Evolutionary conservation across 64 coral and sea anemone genomes (phyloP).

Genomic region (Montipora capricornis): DNA sequence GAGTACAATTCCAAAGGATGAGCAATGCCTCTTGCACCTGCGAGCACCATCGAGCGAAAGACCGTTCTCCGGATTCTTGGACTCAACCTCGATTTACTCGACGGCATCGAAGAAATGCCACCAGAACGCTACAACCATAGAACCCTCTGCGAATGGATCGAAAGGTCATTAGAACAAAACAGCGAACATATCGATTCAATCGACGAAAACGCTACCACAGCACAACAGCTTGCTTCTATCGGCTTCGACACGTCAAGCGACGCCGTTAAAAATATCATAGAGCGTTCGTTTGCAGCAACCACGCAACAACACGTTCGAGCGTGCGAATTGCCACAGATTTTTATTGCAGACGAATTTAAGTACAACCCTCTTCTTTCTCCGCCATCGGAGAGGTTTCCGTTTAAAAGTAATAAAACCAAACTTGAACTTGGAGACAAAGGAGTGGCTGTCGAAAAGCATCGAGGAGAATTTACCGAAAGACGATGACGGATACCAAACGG

Average conservation of each 20-base stretch:
- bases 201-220: background rate
- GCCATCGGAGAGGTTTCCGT: background rate
- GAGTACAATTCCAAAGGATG: too few relatives aligned
- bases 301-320: slow-evolving; percentile 17
- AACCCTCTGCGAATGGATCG: slow-evolving; percentile 23
- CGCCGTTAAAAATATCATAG: slow-evolving; percentile 2
- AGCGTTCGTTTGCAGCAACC: background rate
- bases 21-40: too few relatives aligned
- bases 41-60: too few relatives aligned
- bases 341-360: slow-evolving; percentile 40
- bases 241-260: slow-evolving; percentile 23
- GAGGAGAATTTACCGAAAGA: background rate
- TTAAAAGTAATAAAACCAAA: background rate
- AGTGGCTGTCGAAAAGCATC: background rate
- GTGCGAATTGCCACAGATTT: background rate
- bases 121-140: background rate
- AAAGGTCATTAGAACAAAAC: background rate
- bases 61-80: background rate
- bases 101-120: background rate
- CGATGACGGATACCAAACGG: background rate
- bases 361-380: slow-evolving; percentile 28
- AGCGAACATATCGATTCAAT: background rate
- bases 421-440: background rate
- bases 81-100: background rate
- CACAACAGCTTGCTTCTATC: background rate